Evolutionary conservation across 2,113 vertebrate species (phyloP), one percentile per base, ranked within the genome.

Genomic region (Tragelaphus buxtoni): DNA sequence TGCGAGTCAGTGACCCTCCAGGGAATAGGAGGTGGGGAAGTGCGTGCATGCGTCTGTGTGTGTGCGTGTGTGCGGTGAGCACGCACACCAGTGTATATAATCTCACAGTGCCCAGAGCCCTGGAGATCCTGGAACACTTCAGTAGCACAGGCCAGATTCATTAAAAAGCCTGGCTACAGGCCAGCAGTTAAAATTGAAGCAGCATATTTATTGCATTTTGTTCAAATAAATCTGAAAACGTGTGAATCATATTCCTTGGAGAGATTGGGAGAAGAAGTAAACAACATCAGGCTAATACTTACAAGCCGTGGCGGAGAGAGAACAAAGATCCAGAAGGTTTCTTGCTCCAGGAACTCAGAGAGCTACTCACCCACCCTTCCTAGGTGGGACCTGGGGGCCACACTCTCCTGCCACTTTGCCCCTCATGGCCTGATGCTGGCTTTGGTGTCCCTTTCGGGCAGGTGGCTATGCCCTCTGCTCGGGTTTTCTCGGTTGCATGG

Each of bases 161-260:
- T 99, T 99, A 99, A 99, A 99, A 99, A 98, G 97, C 98, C 99
- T 99, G 99, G 99, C 99, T 99, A 98, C 99, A 98, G 99, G 99
- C 99, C 99, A 99, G 99, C 99, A 99, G 99, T 99, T 99, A 99
- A 99, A 99, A 99, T 99, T 99, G 99, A 99, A 99, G 99, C 99
- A 98, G 99, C 99, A 98, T 99, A 99, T 99, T 99, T 99, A 99
- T 99, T 99, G 99, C 99, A 98, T 99, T 99, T 99, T 99, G 99
- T 99, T 99, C 99, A 99, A 99, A 99, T 99, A 99, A 99, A 99
- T 99, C 99, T 98, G 98, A 99, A 99, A 99, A 99, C 85, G 99
- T 99, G 99, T 99, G 99, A 99, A 99, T 99, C 99, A 99, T 99
- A 99, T 99, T 99, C 99, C 99, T 99, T 32, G 95, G 99, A 99